These are phyloP conservation scores for Galbula dea DNA, from an alignment of 2,113 vertebrate genomes.

Conservation along the genomic window DNA sequence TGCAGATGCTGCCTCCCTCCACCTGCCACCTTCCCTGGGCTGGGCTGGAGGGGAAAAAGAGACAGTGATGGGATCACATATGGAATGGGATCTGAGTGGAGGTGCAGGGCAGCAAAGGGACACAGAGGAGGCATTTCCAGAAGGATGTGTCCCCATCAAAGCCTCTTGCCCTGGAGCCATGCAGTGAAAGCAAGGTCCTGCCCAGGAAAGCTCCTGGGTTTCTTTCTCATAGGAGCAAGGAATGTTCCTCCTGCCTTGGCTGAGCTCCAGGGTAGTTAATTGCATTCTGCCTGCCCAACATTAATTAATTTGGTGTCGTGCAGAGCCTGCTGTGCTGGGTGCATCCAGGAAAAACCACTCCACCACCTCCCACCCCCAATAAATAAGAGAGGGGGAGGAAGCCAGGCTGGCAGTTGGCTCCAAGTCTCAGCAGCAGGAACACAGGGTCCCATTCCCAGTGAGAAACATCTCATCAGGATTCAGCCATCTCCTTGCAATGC, in stretches of 20 bases:
- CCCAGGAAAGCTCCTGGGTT: background rate
- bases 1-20: background rate
- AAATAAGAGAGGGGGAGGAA: background rate
- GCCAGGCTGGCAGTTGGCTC: background rate
- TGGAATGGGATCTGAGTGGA: fast-evolving
- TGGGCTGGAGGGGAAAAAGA: background rate
- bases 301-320: conserved; percentile 61
- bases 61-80: fast-evolving
- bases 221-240: background rate
- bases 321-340: background rate
- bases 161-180: background rate
- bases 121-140: background rate
- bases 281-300: conserved; percentile 29
- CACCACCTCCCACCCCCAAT: background rate
- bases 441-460: fast-evolving
- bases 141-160: background rate
- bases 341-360: background rate
- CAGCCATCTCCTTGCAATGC: background rate
- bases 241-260: conserved; percentile 34
- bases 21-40: background rate
- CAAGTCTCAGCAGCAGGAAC: fast-evolving
- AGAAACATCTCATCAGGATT: background rate
- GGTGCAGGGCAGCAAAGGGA: background rate
- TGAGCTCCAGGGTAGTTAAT: conserved; percentile 42
- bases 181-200: background rate